Evolutionary conservation across 2,113 vertebrate genomes (phyloP).

Genomic region (Anguilla rostrata): DNA sequence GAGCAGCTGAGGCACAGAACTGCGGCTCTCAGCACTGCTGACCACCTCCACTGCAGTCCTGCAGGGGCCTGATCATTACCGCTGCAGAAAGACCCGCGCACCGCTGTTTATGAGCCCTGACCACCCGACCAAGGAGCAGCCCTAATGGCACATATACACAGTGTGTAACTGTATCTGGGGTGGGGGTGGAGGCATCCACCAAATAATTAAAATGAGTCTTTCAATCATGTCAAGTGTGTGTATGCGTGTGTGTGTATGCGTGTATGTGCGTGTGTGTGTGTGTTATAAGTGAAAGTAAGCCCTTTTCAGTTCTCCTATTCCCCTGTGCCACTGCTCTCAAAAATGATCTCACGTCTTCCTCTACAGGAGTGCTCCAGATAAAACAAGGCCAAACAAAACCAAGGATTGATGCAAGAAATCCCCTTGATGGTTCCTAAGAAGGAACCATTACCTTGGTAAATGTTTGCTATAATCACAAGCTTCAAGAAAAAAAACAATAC

Average conservation of each 20-base stretch:
- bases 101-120: not conserved
- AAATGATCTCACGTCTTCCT: no score
- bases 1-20: constrained; percentile 59
- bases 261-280: not conserved
- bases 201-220: no score
- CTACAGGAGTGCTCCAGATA: no score
- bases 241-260: not conserved
- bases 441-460: not conserved
- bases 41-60: not conserved
- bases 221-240: not conserved
- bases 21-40: constrained; percentile 6
- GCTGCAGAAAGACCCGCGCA: not conserved
- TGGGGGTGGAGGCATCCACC: no score
- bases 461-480: not conserved
- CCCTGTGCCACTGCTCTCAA: not conserved
- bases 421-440: not conserved
- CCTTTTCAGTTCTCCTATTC: not conserved
- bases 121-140: not conserved
- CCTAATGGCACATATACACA: no score
- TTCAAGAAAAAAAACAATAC: not conserved
- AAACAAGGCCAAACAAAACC: not conserved
- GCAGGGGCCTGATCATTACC: not conserved
- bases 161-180: no score
- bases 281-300: not conserved
- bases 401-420: not conserved